Conservation (phyloP, 2,113 vertebrate genomes). For the Entosphenus tridentatus region DNA sequence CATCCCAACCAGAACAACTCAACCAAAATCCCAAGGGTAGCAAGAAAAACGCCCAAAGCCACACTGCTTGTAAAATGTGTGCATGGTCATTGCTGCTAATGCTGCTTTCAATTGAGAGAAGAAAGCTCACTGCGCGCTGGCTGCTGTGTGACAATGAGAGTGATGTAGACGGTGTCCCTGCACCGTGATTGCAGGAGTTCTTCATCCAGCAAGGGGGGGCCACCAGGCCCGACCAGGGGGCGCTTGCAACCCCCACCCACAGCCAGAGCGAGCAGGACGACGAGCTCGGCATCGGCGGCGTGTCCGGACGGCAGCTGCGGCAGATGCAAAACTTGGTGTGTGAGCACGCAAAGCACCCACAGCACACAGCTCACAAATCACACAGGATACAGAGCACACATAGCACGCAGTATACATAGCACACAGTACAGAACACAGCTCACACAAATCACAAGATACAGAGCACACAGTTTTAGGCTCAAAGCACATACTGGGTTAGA, state of each 20-base stretch:
- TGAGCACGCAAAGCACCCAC: conserved; percentile 9
- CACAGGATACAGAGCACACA: background rate
- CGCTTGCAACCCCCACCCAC: conserved; percentile 15
- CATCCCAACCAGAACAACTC: too few relatives aligned
- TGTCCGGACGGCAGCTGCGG: conserved; percentile 75
- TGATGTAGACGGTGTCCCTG: too few relatives aligned
- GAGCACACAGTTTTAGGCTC: background rate
- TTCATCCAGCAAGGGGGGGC: conserved; percentile 80
- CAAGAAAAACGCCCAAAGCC: too few relatives aligned
- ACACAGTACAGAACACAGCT: too few relatives aligned
- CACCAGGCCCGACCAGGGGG: conserved; percentile 26
- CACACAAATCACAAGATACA: background rate
- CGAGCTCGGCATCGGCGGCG: conserved; percentile 70
- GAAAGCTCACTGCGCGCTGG: too few relatives aligned
- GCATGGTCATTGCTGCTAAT: too few relatives aligned
- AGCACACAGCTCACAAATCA: background rate
- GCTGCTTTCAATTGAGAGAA: too few relatives aligned
- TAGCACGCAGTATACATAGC: too few relatives aligned
- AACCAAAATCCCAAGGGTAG: too few relatives aligned
- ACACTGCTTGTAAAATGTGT: too few relatives aligned
- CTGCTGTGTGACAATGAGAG: too few relatives aligned
- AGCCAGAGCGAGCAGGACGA: conserved; percentile 67
- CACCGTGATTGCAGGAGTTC: conserved; percentile 30
- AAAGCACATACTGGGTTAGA: too few relatives aligned
- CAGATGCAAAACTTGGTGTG: conserved; percentile 79